Conservation (phyloP, 2,113 vertebrate species). For the Marcusenius ussheri region DNA sequence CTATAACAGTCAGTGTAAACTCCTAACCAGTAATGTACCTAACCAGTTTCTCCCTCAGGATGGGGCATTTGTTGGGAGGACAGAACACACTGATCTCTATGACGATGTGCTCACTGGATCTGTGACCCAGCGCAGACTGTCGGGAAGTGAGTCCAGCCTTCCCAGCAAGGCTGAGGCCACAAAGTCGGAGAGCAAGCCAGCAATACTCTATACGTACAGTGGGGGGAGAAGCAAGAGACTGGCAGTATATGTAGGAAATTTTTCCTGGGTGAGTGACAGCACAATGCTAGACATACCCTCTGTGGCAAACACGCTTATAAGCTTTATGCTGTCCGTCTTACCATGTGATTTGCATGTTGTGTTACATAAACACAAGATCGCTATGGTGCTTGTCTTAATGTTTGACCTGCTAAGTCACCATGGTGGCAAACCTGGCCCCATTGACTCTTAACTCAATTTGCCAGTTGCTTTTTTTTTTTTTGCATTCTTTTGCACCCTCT, state of each 20-base stretch:
- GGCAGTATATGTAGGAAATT: slow-evolving; percentile 82
- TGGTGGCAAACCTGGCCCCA: not conserved
- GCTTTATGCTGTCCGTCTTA: not conserved
- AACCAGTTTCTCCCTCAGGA: slow-evolving; percentile 47
- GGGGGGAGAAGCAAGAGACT: slow-evolving; percentile 61
- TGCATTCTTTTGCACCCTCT: not conserved
- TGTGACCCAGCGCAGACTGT: slow-evolving; percentile 53
- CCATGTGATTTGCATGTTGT: not conserved
- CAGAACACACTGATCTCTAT: slow-evolving; percentile 85
- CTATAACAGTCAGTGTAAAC: not conserved
- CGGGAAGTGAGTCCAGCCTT: not conserved
- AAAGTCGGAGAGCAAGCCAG: slow-evolving; percentile 57
- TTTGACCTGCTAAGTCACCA: not conserved
- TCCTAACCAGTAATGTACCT: not conserved
- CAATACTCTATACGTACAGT: slow-evolving; percentile 62
- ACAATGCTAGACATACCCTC: not conserved
- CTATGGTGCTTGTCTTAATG: not conserved
- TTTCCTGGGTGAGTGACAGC: slow-evolving; percentile 82
- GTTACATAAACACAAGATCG: not conserved
- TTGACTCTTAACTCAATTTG: not conserved
- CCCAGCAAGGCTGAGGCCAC: slow-evolving; percentile 47
- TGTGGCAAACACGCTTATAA: not conserved
- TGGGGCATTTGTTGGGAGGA: slow-evolving; percentile 71
- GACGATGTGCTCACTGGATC: slow-evolving; percentile 83
- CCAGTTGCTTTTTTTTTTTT: not conserved